Percentiles rank a stretch among this genome's conserved stretches.
Evolutionary conservation across 2,797 vertebrate genomes (phyloP).

Genomic region (Rhyacichthys aspro): DNA sequence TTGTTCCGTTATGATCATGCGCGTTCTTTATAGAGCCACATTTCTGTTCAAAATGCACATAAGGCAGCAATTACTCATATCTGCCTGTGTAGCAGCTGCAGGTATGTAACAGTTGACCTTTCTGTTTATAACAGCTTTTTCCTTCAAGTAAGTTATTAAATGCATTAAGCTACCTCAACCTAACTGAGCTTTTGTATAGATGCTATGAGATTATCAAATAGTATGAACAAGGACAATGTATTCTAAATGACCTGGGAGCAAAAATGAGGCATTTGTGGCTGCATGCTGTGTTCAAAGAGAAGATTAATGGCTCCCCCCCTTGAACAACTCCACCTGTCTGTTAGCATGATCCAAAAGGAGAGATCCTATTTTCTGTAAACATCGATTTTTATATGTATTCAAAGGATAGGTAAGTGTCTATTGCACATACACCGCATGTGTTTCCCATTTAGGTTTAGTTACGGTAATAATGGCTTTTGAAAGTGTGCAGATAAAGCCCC

Average conservation of each 20-base stretch:
- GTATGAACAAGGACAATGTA: not conserved
- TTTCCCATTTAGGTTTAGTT: constrained; percentile 14
- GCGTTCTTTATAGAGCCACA: constrained; percentile 8
- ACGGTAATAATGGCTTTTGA: constrained; percentile 13
- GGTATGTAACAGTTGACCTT: constrained; percentile 9
- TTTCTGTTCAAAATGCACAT: constrained; percentile 8
- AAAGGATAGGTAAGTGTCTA: constrained; percentile 13
- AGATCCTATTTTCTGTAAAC: constrained; percentile 6
- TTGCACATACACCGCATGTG: constrained; percentile 14
- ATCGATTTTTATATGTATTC: constrained; percentile 4
- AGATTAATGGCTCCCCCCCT: constrained; percentile 15
- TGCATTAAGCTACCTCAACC: not conserved
- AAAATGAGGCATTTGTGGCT: constrained; percentile 22
- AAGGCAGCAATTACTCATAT: constrained; percentile 19
- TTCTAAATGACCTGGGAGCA: constrained; percentile 10
- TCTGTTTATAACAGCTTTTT: no score
- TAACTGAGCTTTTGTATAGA: not conserved
- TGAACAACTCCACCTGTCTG: constrained; percentile 41
- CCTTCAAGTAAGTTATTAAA: no score
- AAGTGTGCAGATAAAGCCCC: constrained; percentile 32
- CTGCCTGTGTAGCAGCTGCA: constrained; percentile 22
- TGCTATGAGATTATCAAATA: not conserved
- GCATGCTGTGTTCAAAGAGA: constrained; percentile 22
- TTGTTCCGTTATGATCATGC: no score
- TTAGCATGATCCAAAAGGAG: not conserved